Evolutionary conservation across 2,888 invertebrate genomes (phyloP).

Genomic region (Hydropsyche betteni): DNA sequence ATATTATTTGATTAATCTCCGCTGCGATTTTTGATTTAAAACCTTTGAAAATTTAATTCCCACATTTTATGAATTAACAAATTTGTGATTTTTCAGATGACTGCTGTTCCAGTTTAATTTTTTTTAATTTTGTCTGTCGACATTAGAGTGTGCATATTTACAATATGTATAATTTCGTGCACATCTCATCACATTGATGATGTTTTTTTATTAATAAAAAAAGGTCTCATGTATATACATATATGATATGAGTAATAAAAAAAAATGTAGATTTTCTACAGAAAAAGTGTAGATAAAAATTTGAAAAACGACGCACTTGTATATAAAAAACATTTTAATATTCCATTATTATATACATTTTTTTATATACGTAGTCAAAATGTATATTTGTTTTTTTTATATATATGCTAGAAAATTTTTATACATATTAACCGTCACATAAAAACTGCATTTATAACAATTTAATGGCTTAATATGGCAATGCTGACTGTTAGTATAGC

Average conservation of each 20-base stretch:
- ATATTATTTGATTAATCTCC: too few species aligned
- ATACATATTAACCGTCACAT: slow-evolving; percentile 5
- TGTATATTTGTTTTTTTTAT: slow-evolving; percentile 8
- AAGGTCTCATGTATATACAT: slow-evolving; percentile 15
- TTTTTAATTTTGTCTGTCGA: slow-evolving; percentile 5
- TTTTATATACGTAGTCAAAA: slow-evolving; percentile 9
- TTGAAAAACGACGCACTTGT: slow-evolving; percentile 22
- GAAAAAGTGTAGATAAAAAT: slow-evolving; percentile 4
- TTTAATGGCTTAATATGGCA: slow-evolving; percentile 1
- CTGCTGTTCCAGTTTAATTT: background rate
- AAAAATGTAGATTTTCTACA: slow-evolving; percentile 35
- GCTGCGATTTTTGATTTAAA: too few species aligned
- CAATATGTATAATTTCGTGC: background rate
- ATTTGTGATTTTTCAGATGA: slow-evolving; percentile 24
- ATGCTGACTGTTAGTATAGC: background rate
- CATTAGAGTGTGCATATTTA: background rate
- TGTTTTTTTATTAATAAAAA: background rate
- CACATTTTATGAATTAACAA: background rate
- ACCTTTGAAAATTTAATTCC: background rate
- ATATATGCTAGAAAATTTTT: background rate
- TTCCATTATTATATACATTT: background rate
- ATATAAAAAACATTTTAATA: slow-evolving; percentile 10
- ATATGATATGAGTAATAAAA: slow-evolving; percentile 19
- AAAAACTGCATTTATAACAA: slow-evolving; percentile 11
- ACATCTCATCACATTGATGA: slow-evolving; percentile 37